Evolutionary conservation across 2,888 invertebrate genomes (phyloP).

Genomic region (Ernsta delagoae): DNA sequence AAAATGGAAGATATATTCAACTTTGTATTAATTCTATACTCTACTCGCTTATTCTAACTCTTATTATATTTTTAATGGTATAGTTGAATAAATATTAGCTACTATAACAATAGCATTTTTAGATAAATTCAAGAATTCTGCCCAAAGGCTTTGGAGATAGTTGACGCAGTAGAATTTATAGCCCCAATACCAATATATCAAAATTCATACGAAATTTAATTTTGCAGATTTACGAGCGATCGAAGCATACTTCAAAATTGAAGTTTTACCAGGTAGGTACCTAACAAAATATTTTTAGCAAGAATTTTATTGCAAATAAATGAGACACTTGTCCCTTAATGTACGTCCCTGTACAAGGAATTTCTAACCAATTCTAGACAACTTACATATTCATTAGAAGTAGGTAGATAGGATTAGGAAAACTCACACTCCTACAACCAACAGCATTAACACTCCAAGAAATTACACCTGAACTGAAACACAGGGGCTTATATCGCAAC

Average conservation of each 20-base stretch:
- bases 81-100: too few relatives aligned
- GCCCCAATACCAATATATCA: slow-evolving; percentile 27
- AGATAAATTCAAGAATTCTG: slow-evolving; percentile 1
- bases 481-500: slow-evolving; percentile 43
- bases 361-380: background rate
- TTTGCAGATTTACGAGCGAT: slow-evolving; percentile 30
- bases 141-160: slow-evolving; percentile 8
- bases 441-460: slow-evolving; percentile 35
- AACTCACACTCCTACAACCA: slow-evolving; percentile 14
- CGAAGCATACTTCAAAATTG: slow-evolving; percentile 19
- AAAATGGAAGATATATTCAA: too few relatives aligned
- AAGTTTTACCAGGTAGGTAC: background rate
- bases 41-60: too few relatives aligned
- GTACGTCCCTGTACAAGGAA: background rate
- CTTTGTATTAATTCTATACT: too few relatives aligned
- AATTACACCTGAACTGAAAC: slow-evolving; percentile 41
- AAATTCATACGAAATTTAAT: slow-evolving; percentile 33
- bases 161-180: slow-evolving; percentile 26
- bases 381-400: background rate
- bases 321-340: too few relatives aligned
- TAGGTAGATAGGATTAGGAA: slow-evolving; percentile 18
- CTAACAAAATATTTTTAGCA: background rate
- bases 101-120: background rate
- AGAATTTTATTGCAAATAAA: background rate
- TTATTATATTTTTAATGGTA: too few relatives aligned